Base-by-base conservation (phyloP, 2,113 vertebrate species). In the Grantiella picta region DNA sequence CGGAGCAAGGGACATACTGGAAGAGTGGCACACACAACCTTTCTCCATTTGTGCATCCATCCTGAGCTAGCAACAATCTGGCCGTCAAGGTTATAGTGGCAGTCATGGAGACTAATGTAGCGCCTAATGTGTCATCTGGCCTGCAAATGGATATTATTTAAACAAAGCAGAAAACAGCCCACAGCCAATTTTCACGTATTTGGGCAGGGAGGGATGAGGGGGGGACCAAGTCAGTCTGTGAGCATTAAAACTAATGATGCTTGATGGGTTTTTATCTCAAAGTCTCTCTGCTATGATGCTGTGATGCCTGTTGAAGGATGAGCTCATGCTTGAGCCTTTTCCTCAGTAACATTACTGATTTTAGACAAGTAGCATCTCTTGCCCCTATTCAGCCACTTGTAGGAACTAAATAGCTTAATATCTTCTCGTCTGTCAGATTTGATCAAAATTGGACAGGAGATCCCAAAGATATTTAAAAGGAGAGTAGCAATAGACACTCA, bases 91-190 rank as follows among this genome's bases (percentile, higher is more conserved):
- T 85, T 64, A 75, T 3, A 45, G 53, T 11, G 36, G 59, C 71
- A 90, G 72, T 49, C 68, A 56, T 38, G 40, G 61, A 91, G 52
- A 82, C 59, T 92, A 91, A 91, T 54, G 60, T 53, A 87, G 75
- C 2, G 1, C 54, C 78, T 82, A 82, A 85, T 70, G 59, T 95
- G 91, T 91, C 83, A 85, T 78, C 63, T 91, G 79, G 60, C 84
- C 86, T 89, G 70, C 66, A 95, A 91, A 77, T 56, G n/a, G 66
- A 8, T 83, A 59, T 88, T 75, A 71, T 73, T 93, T 68, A 93
- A 94, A 91, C 76, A 92, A 75, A 92, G 91, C 35, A 90, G 76
- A 96, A 92, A 88, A 82, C 54, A 90, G 71, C 81, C 63, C 52
- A 47, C 50, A 66, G 50, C 22, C 21, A 61, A 25, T 95, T 90